Percentiles rank a stretch among this genome's conserved stretches.
phyloP scores from a whole-genome alignment of 2,797 vertebrate species.

The Coendou prehensilis region DNA sequence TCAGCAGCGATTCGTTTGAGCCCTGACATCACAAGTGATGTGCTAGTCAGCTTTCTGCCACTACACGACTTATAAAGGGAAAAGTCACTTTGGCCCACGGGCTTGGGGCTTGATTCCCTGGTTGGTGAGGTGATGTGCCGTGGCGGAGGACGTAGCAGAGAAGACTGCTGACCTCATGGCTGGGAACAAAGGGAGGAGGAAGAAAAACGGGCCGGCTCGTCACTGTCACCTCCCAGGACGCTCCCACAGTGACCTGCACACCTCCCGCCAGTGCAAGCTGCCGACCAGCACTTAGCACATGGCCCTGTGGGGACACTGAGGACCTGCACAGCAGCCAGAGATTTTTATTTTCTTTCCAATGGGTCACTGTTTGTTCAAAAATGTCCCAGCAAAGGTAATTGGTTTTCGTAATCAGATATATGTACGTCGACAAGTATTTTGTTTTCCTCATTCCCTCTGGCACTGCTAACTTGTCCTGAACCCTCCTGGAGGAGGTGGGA shows the following conservation, averaged over 20 bases:
- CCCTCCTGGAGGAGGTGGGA: background rate
- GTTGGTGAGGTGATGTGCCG: background rate
- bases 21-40: too few species aligned
- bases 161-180: background rate
- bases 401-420: background rate
- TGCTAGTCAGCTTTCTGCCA: background rate
- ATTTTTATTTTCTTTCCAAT: background rate
- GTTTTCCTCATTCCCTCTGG: background rate
- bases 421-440: rapidly evolving
- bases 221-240: background rate
- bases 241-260: background rate
- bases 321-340: background rate
- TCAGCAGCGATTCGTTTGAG: background rate
- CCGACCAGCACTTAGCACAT: too few species aligned
- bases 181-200: background rate
- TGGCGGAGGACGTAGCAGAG: background rate
- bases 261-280: background rate
- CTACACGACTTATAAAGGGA: too few species aligned
- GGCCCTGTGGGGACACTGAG: background rate
- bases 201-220: background rate
- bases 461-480: background rate
- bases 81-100: background rate
- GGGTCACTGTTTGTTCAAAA: background rate
- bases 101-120: background rate
- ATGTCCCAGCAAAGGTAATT: background rate